Evolutionary conservation across 2,888 invertebrate genomes (phyloP).

Genomic region (Drosophila testacea): DNA sequence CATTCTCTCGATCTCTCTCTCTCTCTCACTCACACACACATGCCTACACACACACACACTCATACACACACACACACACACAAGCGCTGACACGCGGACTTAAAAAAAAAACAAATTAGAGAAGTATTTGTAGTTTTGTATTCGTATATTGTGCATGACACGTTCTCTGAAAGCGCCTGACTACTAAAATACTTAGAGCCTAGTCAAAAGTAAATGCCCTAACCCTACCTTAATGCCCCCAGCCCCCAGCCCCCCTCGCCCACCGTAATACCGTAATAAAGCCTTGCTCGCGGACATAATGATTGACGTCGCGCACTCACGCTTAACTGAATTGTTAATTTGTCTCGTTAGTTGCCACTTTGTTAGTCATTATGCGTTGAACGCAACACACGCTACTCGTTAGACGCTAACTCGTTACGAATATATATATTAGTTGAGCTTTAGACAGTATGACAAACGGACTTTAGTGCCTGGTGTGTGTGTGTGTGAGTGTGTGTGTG

Average conservation of each 20-base stretch:
- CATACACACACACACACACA: slow-evolving; percentile 17
- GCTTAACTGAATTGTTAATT: slow-evolving; percentile 37
- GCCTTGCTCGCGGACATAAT: slow-evolving; percentile 20
- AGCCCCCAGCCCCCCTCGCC: neutral
- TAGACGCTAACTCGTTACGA: slow-evolving; percentile 7
- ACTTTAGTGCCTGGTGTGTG: slow-evolving; percentile 69
- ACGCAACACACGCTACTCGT: slow-evolving; percentile 13
- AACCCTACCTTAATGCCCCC: neutral
- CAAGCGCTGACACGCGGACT: slow-evolving; percentile 35
- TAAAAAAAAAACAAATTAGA: slow-evolving; percentile 25
- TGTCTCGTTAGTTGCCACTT: slow-evolving; percentile 17
- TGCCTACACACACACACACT: neutral
- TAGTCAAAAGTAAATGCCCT: slow-evolving; percentile 25
- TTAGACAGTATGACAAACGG: slow-evolving; percentile 29
- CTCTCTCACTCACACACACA: neutral
- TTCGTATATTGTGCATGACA: slow-evolving; percentile 61
- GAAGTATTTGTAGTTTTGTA: slow-evolving; percentile 61
- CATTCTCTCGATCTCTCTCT: slow-evolving; percentile 3
- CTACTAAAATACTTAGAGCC: slow-evolving; percentile 44
- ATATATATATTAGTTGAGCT: slow-evolving; percentile 17
- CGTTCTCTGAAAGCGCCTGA: slow-evolving; percentile 56
- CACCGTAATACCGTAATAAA: neutral
- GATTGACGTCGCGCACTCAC: slow-evolving; percentile 41
- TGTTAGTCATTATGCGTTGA: slow-evolving; percentile 3
- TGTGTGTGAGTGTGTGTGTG: slow-evolving; percentile 41